phyloP scores from a whole-genome alignment of 2,888 invertebrate genomes.

The Lasioglossum calceatum region DNA sequence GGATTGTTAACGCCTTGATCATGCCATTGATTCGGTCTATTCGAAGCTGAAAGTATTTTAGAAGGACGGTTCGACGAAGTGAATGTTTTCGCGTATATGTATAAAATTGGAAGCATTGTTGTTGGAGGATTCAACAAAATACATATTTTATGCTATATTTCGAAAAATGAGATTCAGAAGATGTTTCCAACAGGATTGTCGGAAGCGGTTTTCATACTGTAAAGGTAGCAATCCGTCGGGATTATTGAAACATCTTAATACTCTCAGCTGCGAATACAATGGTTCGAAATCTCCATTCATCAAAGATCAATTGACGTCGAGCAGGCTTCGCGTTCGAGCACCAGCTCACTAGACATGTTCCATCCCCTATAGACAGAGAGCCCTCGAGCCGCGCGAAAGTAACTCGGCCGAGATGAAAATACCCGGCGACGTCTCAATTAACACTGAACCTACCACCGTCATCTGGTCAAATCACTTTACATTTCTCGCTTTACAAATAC shows the following conservation, averaged over 20 bases:
- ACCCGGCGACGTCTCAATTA: neutral
- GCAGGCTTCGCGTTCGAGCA: neutral
- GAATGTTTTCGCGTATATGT: neutral
- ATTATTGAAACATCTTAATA: neutral
- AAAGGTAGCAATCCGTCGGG: neutral
- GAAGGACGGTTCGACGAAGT: neutral
- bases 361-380: neutral
- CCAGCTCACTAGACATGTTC: neutral
- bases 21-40: neutral
- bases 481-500: neutral
- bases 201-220: neutral
- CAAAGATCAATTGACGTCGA: neutral
- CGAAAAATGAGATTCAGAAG: neutral
- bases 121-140: neutral
- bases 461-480: neutral
- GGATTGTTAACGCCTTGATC: neutral
- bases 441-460: neutral
- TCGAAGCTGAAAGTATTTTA: neutral
- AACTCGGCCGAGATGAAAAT: neutral
- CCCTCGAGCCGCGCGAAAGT: constrained; percentile 9
- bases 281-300: neutral
- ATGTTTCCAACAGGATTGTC: neutral
- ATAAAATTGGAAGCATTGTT: neutral
- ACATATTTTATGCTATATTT: neutral
- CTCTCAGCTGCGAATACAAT: neutral